A percentile compares a stretch with the other conserved stretches of the same genome.
Evolutionary conservation across 1,140 invertebrate species (phyloP).

Genomic region (Chelonus insularis): DNA sequence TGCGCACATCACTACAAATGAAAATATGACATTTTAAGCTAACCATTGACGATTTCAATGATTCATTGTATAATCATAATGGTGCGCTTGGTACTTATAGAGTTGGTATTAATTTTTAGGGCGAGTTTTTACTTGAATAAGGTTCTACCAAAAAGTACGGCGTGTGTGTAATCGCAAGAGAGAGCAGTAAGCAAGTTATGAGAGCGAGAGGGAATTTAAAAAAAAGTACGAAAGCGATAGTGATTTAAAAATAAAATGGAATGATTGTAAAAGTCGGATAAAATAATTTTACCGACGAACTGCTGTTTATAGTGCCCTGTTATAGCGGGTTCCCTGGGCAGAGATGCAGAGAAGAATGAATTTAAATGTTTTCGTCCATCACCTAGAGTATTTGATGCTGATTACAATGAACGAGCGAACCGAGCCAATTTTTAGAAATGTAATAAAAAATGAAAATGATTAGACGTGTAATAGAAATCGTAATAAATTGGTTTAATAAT

Average conservation of each 20-base stretch:
- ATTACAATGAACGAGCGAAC: conserved; percentile 15
- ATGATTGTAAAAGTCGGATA: conserved; percentile 54
- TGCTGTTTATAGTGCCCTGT: conserved; percentile 61
- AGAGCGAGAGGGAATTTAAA: conserved; percentile 25
- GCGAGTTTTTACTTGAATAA: too few species aligned
- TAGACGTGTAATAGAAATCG: too few species aligned
- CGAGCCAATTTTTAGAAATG: conserved; percentile 12
- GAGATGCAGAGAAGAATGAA: conserved; percentile 43
- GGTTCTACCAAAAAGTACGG: too few species aligned
- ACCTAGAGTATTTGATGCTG: not conserved
- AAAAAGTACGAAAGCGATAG: conserved; percentile 30
- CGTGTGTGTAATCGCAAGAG: too few species aligned
- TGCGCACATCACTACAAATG: too few species aligned
- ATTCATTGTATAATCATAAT: too few species aligned
- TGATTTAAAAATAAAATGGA: conserved; percentile 38
- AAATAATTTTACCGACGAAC: conserved; percentile 57
- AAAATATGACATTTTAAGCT: too few species aligned
- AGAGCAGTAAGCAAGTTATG: too few species aligned
- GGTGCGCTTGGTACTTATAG: too few species aligned
- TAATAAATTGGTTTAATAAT: too few species aligned
- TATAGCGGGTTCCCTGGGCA: conserved; percentile 58
- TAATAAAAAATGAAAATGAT: not conserved
- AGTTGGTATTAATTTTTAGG: too few species aligned
- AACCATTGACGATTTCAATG: too few species aligned
- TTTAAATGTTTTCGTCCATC: not conserved